phyloP scores from a whole-genome alignment of 1,140 invertebrate species.

The Palaemon carinicauda region DNA sequence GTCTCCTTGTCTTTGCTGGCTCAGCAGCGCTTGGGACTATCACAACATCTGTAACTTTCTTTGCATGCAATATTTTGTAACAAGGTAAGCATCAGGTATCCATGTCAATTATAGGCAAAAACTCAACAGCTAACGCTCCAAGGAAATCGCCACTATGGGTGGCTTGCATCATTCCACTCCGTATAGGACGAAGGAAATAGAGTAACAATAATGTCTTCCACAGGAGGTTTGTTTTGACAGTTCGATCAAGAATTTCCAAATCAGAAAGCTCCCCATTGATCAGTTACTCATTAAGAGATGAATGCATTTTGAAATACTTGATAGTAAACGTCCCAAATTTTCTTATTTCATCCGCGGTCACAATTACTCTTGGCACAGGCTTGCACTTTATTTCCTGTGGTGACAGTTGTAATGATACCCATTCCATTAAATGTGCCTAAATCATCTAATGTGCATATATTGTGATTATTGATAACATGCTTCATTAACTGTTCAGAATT shows the following conservation, averaged over 20 bases:
- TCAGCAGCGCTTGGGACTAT: too few species aligned
- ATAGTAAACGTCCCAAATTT: not conserved
- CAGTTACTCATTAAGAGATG: not conserved
- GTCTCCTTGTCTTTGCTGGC: too few species aligned
- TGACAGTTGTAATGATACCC: too few species aligned
- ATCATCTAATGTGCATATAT: not conserved
- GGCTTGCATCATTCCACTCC: too few species aligned
- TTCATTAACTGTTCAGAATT: not conserved
- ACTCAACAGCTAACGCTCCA: not conserved
- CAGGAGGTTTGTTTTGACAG: too few species aligned
- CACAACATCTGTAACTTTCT: too few species aligned
- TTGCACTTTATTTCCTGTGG: not conserved
- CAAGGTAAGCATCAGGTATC: too few species aligned
- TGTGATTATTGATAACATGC: not conserved
- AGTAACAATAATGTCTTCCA: too few species aligned
- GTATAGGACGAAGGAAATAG: too few species aligned
- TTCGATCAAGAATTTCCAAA: not conserved
- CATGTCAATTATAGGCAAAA: too few species aligned
- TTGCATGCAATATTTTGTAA: too few species aligned
- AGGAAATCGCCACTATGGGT: slow-evolving; percentile 7
- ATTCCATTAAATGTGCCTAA: not conserved
- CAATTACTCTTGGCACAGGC: not conserved
- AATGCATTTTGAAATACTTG: slow-evolving; percentile 18
- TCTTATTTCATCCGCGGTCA: slow-evolving; percentile 11
- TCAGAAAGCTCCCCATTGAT: not conserved